A percentile compares a stretch with the other conserved stretches of the same genome.
Evolutionary conservation across 2,797 vertebrate species (phyloP).

Genomic region (Hoplostethus mediterraneus): DNA sequence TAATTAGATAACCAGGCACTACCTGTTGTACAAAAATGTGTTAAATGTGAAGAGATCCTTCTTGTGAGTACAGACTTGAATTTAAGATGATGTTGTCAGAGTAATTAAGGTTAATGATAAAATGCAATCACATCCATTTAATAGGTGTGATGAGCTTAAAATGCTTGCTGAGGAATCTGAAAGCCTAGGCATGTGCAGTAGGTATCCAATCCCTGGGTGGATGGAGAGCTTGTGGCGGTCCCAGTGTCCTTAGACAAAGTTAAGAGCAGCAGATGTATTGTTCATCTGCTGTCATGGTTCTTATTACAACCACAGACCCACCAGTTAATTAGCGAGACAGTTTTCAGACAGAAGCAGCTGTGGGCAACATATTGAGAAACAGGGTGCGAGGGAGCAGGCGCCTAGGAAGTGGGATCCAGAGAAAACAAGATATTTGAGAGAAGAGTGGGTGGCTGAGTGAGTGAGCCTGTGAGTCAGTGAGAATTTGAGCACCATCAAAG

Average conservation of each 20-base stretch:
- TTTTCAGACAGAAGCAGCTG: constrained; percentile 83
- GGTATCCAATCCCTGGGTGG: constrained; percentile 36
- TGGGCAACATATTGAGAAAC: constrained; percentile 80
- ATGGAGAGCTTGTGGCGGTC: constrained; percentile 46
- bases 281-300: constrained; percentile 78
- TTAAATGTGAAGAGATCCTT: neutral
- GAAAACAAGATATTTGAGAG: constrained; percentile 62
- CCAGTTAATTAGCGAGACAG: constrained; percentile 81
- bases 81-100: neutral
- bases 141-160: neutral
- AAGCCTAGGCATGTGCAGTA: constrained; percentile 39
- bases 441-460: constrained; percentile 48
- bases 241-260: constrained; percentile 67
- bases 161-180: constrained; percentile 6
- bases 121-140: neutral
- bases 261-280: constrained; percentile 79
- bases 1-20: neutral
- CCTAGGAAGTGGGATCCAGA: constrained; percentile 47
- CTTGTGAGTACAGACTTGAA: neutral
- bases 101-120: neutral
- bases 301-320: constrained; percentile 74
- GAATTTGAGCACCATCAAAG: constrained; percentile 70
- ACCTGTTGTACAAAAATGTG: neutral
- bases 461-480: constrained; percentile 39
- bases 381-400: constrained; percentile 63